Evolutionary conservation across 1,140 invertebrate species (phyloP).

Genomic region (Bombus fervidus): DNA sequence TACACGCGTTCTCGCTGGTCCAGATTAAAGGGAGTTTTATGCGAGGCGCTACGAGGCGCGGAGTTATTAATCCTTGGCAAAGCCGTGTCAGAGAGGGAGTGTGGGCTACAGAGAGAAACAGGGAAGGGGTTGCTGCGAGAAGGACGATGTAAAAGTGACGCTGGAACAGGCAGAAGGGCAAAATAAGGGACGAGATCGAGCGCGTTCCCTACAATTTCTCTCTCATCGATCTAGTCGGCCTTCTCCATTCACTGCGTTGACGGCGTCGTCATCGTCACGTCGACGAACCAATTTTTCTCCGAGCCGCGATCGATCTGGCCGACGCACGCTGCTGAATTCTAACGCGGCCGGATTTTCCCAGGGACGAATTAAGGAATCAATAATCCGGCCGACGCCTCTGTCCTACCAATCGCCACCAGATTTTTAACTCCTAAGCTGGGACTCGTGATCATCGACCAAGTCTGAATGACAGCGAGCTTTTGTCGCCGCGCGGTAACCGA

Average conservation of each 20-base stretch:
- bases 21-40: conserved; percentile 73
- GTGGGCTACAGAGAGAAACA: background rate
- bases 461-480: too few relatives aligned
- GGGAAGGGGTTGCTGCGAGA: background rate
- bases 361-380: conserved; percentile 24
- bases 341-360: conserved; percentile 10
- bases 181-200: conserved; percentile 16
- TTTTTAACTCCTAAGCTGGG: background rate
- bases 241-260: background rate
- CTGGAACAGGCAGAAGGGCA: background rate
- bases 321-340: background rate
- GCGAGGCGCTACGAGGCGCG: conserved; percentile 55
- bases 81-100: conserved; percentile 35
- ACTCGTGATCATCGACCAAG: too few relatives aligned
- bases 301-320: conserved; percentile 35
- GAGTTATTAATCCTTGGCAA: conserved; percentile 72
- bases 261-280: conserved; percentile 1
- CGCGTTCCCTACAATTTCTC: conserved; percentile 16
- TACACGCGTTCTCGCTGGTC: conserved; percentile 64
- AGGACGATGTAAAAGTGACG: conserved; percentile 12
- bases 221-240: conserved; percentile 36
- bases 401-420: background rate
- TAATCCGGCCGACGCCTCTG: background rate
- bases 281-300: conserved; percentile 52
- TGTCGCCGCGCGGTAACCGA: too few relatives aligned